A percentile compares a stretch with the other conserved stretches of the same genome.
These are phyloP conservation scores for Protobothrops mucrosquamatus DNA, from an alignment of 2,113 vertebrate genomes.

Conservation along the genomic window DNA sequence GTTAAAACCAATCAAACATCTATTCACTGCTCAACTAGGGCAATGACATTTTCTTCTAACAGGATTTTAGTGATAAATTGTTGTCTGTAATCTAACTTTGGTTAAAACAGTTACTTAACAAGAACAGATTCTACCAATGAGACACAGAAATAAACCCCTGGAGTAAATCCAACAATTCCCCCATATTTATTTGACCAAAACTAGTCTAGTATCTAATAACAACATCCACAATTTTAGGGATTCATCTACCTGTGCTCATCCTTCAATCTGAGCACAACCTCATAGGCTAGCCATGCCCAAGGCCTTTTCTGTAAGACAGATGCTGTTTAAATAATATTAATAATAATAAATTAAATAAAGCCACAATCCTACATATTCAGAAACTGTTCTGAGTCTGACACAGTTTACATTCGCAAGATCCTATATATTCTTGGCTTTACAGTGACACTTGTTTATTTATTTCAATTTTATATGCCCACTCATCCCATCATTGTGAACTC, in stretches of 20 bases:
- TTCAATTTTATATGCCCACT: no score
- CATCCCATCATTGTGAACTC: no score
- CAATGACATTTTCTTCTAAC: background rate
- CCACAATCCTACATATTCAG: background rate
- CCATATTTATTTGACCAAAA: background rate
- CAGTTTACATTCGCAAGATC: background rate
- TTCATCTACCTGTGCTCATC: background rate
- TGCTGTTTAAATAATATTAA: no score
- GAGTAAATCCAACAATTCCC: background rate
- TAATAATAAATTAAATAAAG: background rate
- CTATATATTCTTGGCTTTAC: no score
- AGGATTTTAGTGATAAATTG: background rate
- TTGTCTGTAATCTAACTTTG: background rate
- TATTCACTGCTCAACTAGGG: background rate
- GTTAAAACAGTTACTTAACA: background rate
- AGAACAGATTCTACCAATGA: background rate
- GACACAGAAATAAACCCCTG: background rate
- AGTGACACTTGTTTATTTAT: no score
- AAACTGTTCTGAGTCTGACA: background rate
- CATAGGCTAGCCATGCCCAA: no score
- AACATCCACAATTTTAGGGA: background rate
- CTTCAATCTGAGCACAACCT: no score
- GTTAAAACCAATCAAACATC: background rate
- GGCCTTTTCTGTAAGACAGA: no score
- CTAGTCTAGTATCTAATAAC: background rate